Conservation (phyloP, 1,140 invertebrate genomes). For the Nasonia longicornis region DNA sequence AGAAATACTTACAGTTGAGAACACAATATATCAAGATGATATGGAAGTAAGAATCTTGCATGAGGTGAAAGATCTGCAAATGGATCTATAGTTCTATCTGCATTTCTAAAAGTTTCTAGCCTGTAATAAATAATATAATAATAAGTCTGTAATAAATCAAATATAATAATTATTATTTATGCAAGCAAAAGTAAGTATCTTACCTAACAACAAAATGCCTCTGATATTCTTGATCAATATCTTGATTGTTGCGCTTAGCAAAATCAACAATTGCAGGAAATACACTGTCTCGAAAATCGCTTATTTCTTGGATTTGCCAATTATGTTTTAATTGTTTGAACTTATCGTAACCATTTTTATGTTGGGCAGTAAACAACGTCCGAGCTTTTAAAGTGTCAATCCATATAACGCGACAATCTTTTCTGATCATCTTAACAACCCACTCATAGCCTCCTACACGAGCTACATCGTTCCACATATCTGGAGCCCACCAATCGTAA, state of each 20-base stretch:
- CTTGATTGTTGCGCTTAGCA: constrained; percentile 49
- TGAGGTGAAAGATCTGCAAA: constrained; percentile 54
- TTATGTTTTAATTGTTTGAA: constrained; percentile 30
- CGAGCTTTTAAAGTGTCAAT: constrained; percentile 54
- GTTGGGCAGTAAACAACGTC: constrained; percentile 40
- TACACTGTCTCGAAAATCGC: constrained; percentile 56
- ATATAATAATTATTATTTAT: constrained; percentile 4
- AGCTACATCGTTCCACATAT: constrained; percentile 57
- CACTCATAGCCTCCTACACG: constrained; percentile 54
- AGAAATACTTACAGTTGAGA: constrained; percentile 49
- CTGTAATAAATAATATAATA: constrained; percentile 35
- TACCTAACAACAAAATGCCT: constrained; percentile 53
- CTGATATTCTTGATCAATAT: constrained; percentile 48
- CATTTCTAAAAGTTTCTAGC: constrained; percentile 48
- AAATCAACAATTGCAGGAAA: constrained; percentile 51
- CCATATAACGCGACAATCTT: constrained; percentile 53
- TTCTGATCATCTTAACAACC: constrained; percentile 53
- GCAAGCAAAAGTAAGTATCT: not conserved
- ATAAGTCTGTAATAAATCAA: constrained; percentile 42
- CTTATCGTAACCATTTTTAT: constrained; percentile 44
- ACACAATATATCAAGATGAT: constrained; percentile 51
- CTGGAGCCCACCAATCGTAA: constrained; percentile 56
- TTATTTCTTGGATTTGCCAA: constrained; percentile 44
- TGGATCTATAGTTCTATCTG: constrained; percentile 48
- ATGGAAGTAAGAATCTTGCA: constrained; percentile 52